A percentile compares a stretch with the other conserved stretches of the same genome.
phyloP scores from a whole-genome alignment of 1,140 invertebrate genomes.

The Drosophila sproati region DNA sequence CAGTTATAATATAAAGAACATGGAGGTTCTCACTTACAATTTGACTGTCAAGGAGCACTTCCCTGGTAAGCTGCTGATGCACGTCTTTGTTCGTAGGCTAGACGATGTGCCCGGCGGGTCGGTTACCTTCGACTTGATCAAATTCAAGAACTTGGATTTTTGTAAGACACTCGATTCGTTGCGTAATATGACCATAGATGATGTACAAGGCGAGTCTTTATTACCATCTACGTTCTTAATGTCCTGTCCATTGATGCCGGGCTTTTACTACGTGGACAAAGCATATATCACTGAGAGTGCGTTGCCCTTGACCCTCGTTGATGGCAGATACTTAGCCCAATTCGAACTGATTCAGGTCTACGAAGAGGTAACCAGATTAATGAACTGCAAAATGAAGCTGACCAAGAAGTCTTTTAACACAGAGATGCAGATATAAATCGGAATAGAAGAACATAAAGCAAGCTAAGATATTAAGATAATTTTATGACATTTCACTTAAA shows the following conservation, averaged over 20 bases:
- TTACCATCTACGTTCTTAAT: slow-evolving; percentile 56
- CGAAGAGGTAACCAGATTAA: slow-evolving; percentile 61
- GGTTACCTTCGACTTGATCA: slow-evolving; percentile 43
- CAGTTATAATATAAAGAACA: slow-evolving; percentile 24
- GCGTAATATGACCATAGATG: slow-evolving; percentile 52
- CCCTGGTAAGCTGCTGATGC: slow-evolving; percentile 65
- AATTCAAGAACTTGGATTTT: slow-evolving; percentile 58
- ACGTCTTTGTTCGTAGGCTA: slow-evolving; percentile 57
- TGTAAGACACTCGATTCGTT: slow-evolving; percentile 60
- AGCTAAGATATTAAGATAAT: too few species aligned
- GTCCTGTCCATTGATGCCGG: slow-evolving; percentile 64
- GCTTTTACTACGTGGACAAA: slow-evolving; percentile 56
- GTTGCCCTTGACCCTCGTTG: slow-evolving; percentile 40
- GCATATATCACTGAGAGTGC: slow-evolving; percentile 22
- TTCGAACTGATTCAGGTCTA: slow-evolving; percentile 69
- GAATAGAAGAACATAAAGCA: background rate
- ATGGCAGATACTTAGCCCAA: slow-evolving; percentile 61
- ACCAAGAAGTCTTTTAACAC: slow-evolving; percentile 5
- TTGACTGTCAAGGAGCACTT: slow-evolving; percentile 55
- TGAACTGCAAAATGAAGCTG: slow-evolving; percentile 53
- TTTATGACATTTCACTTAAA: too few species aligned
- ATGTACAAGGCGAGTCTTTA: slow-evolving; percentile 35
- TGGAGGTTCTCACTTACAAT: slow-evolving; percentile 52
- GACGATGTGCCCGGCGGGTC: slow-evolving; percentile 45
- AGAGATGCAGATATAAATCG: background rate